A percentile compares a stretch with the other conserved stretches of the same genome.
Evolutionary conservation across 2,888 invertebrate genomes (phyloP).

Genomic region (Allacma fusca): DNA sequence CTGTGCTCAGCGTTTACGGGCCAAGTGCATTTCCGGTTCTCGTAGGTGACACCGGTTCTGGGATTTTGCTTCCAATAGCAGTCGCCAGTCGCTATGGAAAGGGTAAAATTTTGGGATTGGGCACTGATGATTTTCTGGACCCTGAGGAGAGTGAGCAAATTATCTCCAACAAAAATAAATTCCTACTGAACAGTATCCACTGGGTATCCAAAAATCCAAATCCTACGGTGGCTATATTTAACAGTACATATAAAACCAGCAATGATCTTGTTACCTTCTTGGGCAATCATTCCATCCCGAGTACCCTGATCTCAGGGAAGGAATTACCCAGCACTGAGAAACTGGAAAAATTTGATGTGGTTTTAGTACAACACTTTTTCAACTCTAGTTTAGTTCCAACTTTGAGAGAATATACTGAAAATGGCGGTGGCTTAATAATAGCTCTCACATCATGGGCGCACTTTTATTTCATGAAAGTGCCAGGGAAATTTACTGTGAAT

Average conservation of each 20-base stretch:
- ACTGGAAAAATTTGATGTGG: too few species aligned
- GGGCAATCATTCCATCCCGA: too few species aligned
- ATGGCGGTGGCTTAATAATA: slow-evolving; percentile 35
- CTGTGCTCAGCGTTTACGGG: slow-evolving; percentile 23
- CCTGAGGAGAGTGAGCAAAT: neutral
- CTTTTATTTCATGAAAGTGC: slow-evolving; percentile 16
- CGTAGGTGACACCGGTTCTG: neutral
- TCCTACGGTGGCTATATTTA: too few species aligned
- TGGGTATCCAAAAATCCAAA: neutral
- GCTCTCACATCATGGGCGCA: slow-evolving; percentile 33
- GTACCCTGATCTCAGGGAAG: too few species aligned
- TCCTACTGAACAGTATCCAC: slow-evolving; percentile 9
- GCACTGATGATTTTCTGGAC: slow-evolving; percentile 21
- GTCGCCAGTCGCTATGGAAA: slow-evolving; percentile 16
- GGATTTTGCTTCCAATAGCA: neutral
- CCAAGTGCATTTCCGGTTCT: neutral
- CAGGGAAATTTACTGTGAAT: too few species aligned
- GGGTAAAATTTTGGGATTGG: slow-evolving; percentile 22
- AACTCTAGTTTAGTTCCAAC: slow-evolving; percentile 3
- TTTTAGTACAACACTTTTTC: too few species aligned
- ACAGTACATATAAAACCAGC: too few species aligned
- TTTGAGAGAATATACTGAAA: slow-evolving; percentile 8
- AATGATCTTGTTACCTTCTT: too few species aligned
- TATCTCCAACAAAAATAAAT: slow-evolving; percentile 2
- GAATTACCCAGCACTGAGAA: too few species aligned